Evolutionary conservation across 2,113 vertebrate genomes (phyloP).

Genomic region (Rhineura floridana): DNA sequence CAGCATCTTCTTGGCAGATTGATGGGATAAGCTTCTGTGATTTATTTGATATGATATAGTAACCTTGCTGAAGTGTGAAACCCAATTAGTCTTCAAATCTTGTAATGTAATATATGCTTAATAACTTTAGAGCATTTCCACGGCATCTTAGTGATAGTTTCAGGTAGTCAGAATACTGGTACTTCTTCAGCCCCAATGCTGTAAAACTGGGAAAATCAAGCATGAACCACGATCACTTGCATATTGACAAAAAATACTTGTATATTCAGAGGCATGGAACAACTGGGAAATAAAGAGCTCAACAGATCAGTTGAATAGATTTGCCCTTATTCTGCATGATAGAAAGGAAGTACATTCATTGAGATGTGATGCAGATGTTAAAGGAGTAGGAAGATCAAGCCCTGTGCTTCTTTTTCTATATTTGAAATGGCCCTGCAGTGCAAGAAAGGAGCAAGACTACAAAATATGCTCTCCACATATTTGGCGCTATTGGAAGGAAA

Average conservation of each 20-base stretch:
- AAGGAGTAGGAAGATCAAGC: not conserved
- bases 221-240: not conserved
- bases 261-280: not conserved
- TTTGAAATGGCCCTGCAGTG: not conserved
- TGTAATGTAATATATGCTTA: slow-evolving; percentile 43
- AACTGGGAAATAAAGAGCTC: not conserved
- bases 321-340: not conserved
- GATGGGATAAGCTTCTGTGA: slow-evolving; percentile 57
- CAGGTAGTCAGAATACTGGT: slow-evolving; percentile 4
- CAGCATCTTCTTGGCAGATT: slow-evolving; percentile 43
- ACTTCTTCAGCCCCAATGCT: not conserved
- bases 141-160: slow-evolving; percentile 36
- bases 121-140: slow-evolving; percentile 49
- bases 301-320: not conserved
- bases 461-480: not conserved
- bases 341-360: not conserved
- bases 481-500: not conserved
- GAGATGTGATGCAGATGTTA: not conserved
- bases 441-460: not conserved
- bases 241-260: not conserved
- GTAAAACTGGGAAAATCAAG: not conserved
- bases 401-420: too few species aligned
- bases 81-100: slow-evolving; percentile 68
- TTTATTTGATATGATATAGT: slow-evolving; percentile 63
- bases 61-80: slow-evolving; percentile 62